A percentile compares a stretch with the other conserved stretches of the same genome.
These are phyloP conservation scores for Chitala chitala DNA, from an alignment of 2,113 vertebrate species.

Conservation along the genomic window DNA sequence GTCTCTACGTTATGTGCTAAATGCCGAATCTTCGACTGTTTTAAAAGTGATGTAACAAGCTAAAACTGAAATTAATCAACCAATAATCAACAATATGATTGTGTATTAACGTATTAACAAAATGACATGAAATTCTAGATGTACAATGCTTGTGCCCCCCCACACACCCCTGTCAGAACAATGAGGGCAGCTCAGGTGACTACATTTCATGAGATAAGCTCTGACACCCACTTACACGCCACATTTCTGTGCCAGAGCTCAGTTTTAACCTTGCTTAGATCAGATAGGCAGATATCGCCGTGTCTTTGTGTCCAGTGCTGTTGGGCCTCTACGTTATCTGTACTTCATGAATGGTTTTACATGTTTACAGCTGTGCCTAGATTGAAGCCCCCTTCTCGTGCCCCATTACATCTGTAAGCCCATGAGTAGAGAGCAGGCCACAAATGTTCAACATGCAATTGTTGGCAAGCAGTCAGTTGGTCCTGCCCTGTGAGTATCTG, in stretches of 20 bases:
- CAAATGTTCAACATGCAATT: no score
- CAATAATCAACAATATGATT: neutral
- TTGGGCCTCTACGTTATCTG: constrained; percentile 1
- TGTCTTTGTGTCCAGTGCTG: neutral
- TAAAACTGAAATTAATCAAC: constrained; percentile 12
- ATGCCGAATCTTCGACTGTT: neutral
- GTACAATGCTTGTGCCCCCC: neutral
- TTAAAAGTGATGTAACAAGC: constrained; percentile 6
- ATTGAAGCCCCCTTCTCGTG: no score
- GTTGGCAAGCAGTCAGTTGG: no score
- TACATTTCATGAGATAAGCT: constrained; percentile 36
- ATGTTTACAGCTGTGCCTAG: neutral
- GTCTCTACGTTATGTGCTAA: constrained; percentile 8
- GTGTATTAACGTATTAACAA: constrained; percentile 10
- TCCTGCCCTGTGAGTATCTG: no score
- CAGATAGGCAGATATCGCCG: constrained; percentile 8
- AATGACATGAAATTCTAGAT: neutral
- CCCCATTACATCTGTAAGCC: no score
- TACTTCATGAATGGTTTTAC: neutral
- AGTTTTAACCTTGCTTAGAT: constrained; percentile 44
- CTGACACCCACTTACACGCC: constrained; percentile 32
- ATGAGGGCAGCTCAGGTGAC: constrained; percentile 27
- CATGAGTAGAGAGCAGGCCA: no score
- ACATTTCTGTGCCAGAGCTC: constrained; percentile 48
- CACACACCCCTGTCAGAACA: neutral